phyloP scores from a whole-genome alignment of 2,113 vertebrate genomes.

The Antennarius striatus region DNA sequence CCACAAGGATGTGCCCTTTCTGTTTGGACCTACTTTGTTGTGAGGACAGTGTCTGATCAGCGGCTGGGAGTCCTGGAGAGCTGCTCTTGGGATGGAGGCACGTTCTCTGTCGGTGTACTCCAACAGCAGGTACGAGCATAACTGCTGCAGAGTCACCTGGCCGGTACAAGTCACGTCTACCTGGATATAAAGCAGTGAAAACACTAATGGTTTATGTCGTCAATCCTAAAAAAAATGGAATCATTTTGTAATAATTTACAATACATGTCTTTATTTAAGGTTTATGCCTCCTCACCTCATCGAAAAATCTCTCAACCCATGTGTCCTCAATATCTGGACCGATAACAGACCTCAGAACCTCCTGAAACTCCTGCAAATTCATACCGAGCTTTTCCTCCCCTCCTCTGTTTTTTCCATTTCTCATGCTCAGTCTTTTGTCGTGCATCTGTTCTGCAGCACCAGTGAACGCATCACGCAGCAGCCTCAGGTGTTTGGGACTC shows the following conservation, averaged over 20 bases:
- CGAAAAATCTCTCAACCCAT: conserved; percentile 64
- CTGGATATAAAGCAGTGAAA: conserved; percentile 35
- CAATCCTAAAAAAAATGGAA: too few relatives aligned
- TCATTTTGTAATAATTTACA: not conserved
- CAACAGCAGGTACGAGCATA: conserved; percentile 68
- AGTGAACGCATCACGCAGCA: conserved; percentile 57
- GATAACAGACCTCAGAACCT: conserved; percentile 43
- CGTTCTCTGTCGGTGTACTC: conserved; percentile 64
- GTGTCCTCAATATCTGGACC: conserved; percentile 36
- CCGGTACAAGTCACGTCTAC: conserved; percentile 53
- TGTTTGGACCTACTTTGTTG: conserved; percentile 56
- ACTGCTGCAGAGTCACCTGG: conserved; percentile 59
- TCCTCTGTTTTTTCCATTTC: not conserved
- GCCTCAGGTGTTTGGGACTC: conserved; percentile 50
- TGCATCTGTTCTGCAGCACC: not conserved
- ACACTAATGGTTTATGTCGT: too few relatives aligned
- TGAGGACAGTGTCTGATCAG: conserved; percentile 56
- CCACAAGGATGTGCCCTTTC: too few relatives aligned
- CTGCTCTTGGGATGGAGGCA: conserved; percentile 23
- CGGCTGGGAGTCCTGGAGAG: conserved; percentile 48
- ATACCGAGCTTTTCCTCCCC: conserved; percentile 27
- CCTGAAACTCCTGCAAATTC: conserved; percentile 62
- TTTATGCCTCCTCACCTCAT: conserved; percentile 53
- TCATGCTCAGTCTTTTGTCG: conserved; percentile 4
- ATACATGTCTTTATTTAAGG: not conserved